Conservation (phyloP, 2,888 invertebrate genomes). For the Drosophila antonietae region DNA sequence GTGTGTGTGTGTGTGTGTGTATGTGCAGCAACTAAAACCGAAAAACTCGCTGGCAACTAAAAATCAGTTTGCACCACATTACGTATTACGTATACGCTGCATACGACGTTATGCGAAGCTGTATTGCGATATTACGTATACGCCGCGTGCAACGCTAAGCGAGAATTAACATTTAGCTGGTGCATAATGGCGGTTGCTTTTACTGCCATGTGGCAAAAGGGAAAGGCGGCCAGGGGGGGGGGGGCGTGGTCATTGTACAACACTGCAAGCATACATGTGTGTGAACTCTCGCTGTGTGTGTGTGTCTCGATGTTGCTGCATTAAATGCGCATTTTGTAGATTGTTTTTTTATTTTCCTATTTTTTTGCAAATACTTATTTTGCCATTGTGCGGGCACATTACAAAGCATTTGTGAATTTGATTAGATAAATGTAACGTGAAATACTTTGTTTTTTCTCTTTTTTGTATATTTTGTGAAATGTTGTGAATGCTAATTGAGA, state of each 20-base stretch:
- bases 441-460: background rate
- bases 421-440: slow-evolving; percentile 31
- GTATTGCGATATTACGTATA: slow-evolving; percentile 65
- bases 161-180: slow-evolving; percentile 73
- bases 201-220: slow-evolving; percentile 11
- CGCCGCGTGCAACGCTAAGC: slow-evolving; percentile 62
- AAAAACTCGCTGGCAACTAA: slow-evolving; percentile 59
- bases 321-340: slow-evolving; percentile 38
- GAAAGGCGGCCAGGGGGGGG: no score
- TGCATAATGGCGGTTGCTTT: slow-evolving; percentile 56
- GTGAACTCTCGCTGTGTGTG: background rate
- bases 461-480: background rate
- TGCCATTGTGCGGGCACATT: slow-evolving; percentile 43
- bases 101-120: background rate
- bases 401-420: slow-evolving; percentile 43
- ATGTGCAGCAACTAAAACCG: slow-evolving; percentile 24
- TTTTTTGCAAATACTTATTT: slow-evolving; percentile 31
- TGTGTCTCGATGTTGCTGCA: slow-evolving; percentile 12
- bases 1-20: slow-evolving; percentile 10
- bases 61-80: slow-evolving; percentile 74
- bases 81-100: slow-evolving; percentile 69
- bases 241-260: slow-evolving; percentile 19
- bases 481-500: background rate
- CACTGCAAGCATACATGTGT: slow-evolving; percentile 1
- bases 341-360: slow-evolving; percentile 12